Conservation (phyloP, 2,113 vertebrate genomes). For the Atlantisia rogersi region DNA sequence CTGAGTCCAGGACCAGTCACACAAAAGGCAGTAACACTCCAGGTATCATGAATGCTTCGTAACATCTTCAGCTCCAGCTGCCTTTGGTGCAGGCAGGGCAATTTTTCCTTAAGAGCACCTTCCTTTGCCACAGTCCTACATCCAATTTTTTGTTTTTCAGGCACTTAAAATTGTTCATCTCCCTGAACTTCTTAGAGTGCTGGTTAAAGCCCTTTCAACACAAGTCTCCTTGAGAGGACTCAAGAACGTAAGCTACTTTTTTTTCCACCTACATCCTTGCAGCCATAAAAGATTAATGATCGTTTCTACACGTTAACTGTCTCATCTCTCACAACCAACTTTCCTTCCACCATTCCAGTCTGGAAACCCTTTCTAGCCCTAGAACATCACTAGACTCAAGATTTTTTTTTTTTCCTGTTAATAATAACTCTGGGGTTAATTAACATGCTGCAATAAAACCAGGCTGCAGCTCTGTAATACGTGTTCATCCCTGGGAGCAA, state of each 20-base stretch:
- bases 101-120: background rate
- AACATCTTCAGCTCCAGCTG: background rate
- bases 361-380: background rate
- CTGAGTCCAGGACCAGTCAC: background rate
- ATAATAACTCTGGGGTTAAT: background rate
- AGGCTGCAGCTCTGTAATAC: background rate
- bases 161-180: background rate
- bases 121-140: background rate
- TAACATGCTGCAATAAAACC: background rate
- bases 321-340: background rate
- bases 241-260: background rate
- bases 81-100: background rate
- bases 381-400: background rate
- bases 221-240: background rate
- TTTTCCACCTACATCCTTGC: background rate
- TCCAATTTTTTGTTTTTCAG: background rate
- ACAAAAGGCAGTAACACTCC: background rate
- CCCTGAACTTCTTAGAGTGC: background rate
- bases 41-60: background rate
- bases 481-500: background rate
- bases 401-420: background rate
- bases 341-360: background rate
- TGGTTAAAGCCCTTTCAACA: background rate
- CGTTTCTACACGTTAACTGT: background rate
- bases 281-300: background rate